Conservation (phyloP, 2,113 vertebrate genomes). For the Piprites chloris region DNA sequence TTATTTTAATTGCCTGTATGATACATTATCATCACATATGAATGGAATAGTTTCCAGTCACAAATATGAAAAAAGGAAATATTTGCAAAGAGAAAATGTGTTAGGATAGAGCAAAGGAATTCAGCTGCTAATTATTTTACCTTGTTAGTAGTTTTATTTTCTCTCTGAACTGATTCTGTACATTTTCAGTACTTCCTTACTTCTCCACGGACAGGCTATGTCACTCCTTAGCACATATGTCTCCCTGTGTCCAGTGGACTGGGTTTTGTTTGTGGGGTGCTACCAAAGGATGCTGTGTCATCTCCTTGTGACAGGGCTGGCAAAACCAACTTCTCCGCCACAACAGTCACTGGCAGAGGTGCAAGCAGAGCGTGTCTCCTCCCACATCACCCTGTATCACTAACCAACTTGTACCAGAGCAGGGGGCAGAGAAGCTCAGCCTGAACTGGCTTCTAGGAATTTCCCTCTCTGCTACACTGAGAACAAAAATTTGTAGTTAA, state of each 20-base stretch:
- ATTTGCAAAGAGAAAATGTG: background rate
- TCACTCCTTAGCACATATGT: too few species aligned
- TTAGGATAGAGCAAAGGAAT: background rate
- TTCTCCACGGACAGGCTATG: background rate
- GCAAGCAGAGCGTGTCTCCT: background rate
- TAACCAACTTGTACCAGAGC: background rate
- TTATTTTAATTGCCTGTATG: background rate
- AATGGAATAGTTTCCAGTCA: background rate
- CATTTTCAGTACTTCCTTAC: background rate
- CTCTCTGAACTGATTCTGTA: background rate
- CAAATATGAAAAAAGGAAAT: background rate
- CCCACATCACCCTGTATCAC: background rate
- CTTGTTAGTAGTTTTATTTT: background rate
- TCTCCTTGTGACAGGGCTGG: background rate
- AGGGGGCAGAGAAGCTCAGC: background rate
- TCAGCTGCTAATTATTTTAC: background rate
- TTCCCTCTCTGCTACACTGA: background rate
- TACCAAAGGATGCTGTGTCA: background rate
- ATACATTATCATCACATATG: background rate
- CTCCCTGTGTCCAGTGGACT: background rate
- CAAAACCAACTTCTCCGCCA: background rate
- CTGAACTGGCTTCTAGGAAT: background rate
- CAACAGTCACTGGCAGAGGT: background rate
- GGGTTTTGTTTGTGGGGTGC: background rate
- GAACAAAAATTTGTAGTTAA: background rate